These are phyloP conservation scores for Chanos chanos DNA, from an alignment of 2,797 vertebrate species.

Conservation along the genomic window DNA sequence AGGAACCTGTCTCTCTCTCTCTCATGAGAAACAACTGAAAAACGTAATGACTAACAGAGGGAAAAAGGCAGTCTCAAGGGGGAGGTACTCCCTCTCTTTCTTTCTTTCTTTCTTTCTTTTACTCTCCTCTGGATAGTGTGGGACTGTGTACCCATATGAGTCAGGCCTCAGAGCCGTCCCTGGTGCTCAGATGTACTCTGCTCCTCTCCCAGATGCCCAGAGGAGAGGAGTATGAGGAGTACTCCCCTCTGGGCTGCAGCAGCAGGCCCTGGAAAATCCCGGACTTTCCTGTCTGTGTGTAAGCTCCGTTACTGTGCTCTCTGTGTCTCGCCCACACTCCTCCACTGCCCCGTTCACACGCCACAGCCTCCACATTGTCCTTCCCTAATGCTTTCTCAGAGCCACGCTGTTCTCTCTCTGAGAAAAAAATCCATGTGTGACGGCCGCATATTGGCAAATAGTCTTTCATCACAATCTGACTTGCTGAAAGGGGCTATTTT, in stretches of 20 bases:
- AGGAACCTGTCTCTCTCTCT: too few species aligned
- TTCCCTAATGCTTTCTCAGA: too few species aligned
- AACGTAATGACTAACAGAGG: conserved; percentile 34
- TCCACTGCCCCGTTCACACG: not conserved
- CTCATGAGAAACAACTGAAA: too few species aligned
- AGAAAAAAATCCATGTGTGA: too few species aligned
- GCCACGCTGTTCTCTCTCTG: too few species aligned
- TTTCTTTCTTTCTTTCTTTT: conserved; percentile 3
- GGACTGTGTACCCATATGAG: conserved; percentile 38
- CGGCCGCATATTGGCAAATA: too few species aligned
- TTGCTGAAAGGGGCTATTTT: too few species aligned
- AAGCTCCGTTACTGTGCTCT: conserved; percentile 4
- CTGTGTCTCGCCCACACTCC: not conserved
- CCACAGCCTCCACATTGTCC: too few species aligned
- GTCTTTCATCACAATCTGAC: too few species aligned
- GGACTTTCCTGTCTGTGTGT: conserved; percentile 54
- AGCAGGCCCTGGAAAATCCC: conserved; percentile 71
- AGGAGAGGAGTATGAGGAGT: conserved; percentile 40
- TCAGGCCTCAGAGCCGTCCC: conserved; percentile 13
- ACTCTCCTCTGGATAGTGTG: conserved; percentile 25
- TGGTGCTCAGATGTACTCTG: conserved; percentile 5
- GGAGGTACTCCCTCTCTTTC: not conserved
- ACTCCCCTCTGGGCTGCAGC: conserved; percentile 51
- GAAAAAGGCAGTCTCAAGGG: conserved; percentile 16
- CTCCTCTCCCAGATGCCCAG: conserved; percentile 22